These are phyloP conservation scores for Chalcosyrphus nemorum DNA, from an alignment of 2,888 invertebrate genomes.

Conservation along the genomic window DNA sequence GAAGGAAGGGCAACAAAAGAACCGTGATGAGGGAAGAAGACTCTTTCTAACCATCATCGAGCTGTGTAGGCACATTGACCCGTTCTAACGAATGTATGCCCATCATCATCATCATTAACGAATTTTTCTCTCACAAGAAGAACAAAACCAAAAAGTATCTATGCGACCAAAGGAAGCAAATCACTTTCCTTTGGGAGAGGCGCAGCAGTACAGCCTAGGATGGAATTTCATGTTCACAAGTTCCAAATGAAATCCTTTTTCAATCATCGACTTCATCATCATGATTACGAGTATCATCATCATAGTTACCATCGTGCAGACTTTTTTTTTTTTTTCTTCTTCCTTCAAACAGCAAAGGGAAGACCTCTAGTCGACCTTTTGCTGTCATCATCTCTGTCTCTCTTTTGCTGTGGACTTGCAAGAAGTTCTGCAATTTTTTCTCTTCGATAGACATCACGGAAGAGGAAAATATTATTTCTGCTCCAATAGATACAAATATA, in stretches of 20 bases:
- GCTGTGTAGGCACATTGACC: conserved; percentile 57
- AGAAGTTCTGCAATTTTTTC: conserved; percentile 56
- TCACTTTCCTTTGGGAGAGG: conserved; percentile 63
- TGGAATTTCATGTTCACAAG: conserved; percentile 66
- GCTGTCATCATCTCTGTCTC: conserved; percentile 50
- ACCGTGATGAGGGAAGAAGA: conserved; percentile 1
- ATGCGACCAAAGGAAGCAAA: conserved; percentile 11
- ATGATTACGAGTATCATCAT: background rate
- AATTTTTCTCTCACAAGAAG: conserved; percentile 37
- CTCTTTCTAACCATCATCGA: conserved; percentile 44
- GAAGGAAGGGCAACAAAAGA: conserved; percentile 27
- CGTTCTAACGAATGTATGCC: conserved; percentile 51
- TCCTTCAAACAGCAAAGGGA: conserved; percentile 42
- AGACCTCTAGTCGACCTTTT: conserved; percentile 72
- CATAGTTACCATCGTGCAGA: conserved; percentile 27
- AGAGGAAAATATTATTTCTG: conserved; percentile 74
- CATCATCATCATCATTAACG: conserved; percentile 65
- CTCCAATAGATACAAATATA: conserved; percentile 73
- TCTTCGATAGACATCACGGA: conserved; percentile 74
- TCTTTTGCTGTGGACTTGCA: background rate
- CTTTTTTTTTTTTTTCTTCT: too few relatives aligned
- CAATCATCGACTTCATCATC: conserved; percentile 17
- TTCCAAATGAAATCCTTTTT: conserved; percentile 65
- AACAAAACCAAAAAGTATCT: background rate
- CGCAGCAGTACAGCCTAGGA: background rate